Conservation (phyloP, 2,888 invertebrate genomes). For the Himalopsyche kuldschensis region DNA sequence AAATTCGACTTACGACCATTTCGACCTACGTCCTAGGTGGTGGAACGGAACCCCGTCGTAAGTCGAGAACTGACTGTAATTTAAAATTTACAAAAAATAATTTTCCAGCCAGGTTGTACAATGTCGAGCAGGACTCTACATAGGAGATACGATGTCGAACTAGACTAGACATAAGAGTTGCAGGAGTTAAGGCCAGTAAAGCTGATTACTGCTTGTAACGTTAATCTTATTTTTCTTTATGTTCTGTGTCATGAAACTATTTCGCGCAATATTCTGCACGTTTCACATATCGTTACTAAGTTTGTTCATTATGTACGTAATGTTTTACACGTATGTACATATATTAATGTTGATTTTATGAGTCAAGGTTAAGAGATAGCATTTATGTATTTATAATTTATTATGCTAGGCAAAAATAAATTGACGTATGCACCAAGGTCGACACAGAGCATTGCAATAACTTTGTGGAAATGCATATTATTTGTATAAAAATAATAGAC, state of each 20-base stretch:
- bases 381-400: neutral
- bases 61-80: neutral
- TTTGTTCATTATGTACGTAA: too few species aligned
- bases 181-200: too few species aligned
- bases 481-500: neutral
- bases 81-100: too few species aligned
- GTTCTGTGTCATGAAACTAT: too few species aligned
- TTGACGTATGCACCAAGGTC: neutral
- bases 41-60: neutral
- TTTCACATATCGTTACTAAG: too few species aligned
- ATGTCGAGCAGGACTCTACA: too few species aligned
- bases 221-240: too few species aligned
- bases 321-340: neutral
- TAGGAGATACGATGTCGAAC: too few species aligned
- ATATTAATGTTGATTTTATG: neutral
- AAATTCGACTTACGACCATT: slow-evolving; percentile 13
- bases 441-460: neutral
- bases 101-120: too few species aligned
- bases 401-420: neutral
- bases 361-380: neutral
- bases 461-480: neutral
- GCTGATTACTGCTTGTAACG: too few species aligned
- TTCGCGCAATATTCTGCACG: too few species aligned
- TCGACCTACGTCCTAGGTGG: neutral
- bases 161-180: too few species aligned